phyloP scores from a whole-genome alignment of 2,888 invertebrate species.

The Glyphotaelius pellucidus region DNA sequence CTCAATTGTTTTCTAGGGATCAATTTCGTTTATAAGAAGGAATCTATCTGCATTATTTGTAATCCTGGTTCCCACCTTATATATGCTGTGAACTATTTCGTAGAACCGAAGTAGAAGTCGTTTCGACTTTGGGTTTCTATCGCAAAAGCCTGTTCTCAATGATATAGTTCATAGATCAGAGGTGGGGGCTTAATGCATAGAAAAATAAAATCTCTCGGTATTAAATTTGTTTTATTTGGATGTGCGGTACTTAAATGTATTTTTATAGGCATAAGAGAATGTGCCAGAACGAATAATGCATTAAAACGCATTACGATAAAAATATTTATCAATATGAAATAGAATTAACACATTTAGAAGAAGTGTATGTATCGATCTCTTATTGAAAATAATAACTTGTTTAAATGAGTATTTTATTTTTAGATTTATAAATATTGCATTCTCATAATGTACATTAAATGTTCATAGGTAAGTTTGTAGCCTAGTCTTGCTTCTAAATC shows the following conservation, averaged over 20 bases:
- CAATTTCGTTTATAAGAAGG: background rate
- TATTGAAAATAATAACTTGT: background rate
- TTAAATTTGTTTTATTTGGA: background rate
- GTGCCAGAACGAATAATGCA: slow-evolving; percentile 6
- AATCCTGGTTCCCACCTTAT: no score
- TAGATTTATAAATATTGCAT: slow-evolving; percentile 30
- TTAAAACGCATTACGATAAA: background rate
- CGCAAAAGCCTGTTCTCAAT: no score
- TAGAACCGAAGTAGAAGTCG: no score
- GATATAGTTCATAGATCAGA: no score
- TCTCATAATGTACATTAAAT: slow-evolving; percentile 37
- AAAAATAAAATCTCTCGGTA: background rate
- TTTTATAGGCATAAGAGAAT: slow-evolving; percentile 24
- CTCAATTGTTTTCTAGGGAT: background rate
- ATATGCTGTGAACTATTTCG: no score
- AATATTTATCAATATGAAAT: background rate
- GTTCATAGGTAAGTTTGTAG: slow-evolving; percentile 29
- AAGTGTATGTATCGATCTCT: background rate
- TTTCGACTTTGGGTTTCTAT: no score
- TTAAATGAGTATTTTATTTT: slow-evolving; percentile 12
- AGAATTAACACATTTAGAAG: slow-evolving; percentile 2
- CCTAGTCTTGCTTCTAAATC: slow-evolving; percentile 16
- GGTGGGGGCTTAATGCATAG: background rate
- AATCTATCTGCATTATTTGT: background rate
- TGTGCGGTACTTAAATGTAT: slow-evolving; percentile 21